These are phyloP conservation scores for Pseudotriccus pelzelni DNA, from an alignment of 2,797 vertebrate species.

Conservation along the genomic window DNA sequence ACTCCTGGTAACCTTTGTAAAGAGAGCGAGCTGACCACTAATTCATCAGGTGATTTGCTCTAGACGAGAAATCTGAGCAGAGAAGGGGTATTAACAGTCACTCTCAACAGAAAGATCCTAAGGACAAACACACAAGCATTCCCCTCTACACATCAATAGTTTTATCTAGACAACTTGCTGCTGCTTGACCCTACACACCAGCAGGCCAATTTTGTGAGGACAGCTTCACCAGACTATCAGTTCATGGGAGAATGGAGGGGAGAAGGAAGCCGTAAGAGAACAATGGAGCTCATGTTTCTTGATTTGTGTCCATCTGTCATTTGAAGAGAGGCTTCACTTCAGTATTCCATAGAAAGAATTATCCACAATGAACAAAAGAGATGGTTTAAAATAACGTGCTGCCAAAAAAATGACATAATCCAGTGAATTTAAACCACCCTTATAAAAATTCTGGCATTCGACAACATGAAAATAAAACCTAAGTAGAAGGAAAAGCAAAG, in stretches of 20 bases:
- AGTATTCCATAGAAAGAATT: slow-evolving; percentile 33
- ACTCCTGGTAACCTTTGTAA: not conserved
- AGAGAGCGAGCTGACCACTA: not conserved
- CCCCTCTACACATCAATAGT: not conserved
- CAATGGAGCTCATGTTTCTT: slow-evolving; percentile 23
- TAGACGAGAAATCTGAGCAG: not conserved
- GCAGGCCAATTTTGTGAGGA: not conserved
- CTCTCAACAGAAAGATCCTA: not conserved
- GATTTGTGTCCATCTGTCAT: slow-evolving; percentile 9
- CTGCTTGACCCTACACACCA: not conserved
- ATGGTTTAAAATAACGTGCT: not conserved
- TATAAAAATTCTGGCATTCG: slow-evolving; percentile 60
- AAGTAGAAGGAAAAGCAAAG: slow-evolving; percentile 76
- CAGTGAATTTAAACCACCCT: slow-evolving; percentile 61
- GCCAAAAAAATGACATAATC: slow-evolving; percentile 72
- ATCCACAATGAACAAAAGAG: slow-evolving; percentile 37
- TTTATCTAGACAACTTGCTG: not conserved
- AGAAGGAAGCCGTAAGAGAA: slow-evolving; percentile 14
- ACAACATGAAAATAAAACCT: slow-evolving; percentile 45
- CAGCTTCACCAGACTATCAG: not conserved
- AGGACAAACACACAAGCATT: not conserved
- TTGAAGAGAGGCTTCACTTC: not conserved
- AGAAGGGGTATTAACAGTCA: not conserved
- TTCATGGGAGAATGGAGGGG: not conserved
- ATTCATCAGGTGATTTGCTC: not conserved